Conservation (phyloP, 2,888 invertebrate genomes). For the Lycaena phlaeas region DNA sequence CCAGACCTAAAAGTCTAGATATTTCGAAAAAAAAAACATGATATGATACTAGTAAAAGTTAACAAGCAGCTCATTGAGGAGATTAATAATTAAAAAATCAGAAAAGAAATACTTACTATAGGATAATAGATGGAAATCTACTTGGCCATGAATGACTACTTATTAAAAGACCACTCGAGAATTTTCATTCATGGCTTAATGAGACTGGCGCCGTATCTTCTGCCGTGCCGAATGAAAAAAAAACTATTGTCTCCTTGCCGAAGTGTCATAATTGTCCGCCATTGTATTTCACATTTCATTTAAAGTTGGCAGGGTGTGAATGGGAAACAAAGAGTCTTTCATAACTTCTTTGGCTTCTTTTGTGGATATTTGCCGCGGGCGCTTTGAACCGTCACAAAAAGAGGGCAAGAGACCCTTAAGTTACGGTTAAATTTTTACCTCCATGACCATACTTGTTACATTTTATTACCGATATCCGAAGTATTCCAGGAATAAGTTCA, state of each 20-base stretch:
- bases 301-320: slow-evolving; percentile 22
- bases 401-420: slow-evolving; percentile 18
- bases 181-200: slow-evolving; percentile 10
- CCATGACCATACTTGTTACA: slow-evolving; percentile 13
- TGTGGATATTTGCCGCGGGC: slow-evolving; percentile 23
- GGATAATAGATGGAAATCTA: no score
- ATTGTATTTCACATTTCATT: slow-evolving; percentile 18
- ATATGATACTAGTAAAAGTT: no score
- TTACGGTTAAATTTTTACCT: slow-evolving; percentile 16
- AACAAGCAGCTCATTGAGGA: no score
- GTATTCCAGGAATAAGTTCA: neutral
- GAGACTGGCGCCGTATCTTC: slow-evolving; percentile 15
- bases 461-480: slow-evolving; percentile 4
- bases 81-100: no score
- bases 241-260: slow-evolving; percentile 12
- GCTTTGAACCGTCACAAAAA: slow-evolving; percentile 19
- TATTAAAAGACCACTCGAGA: neutral
- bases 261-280: slow-evolving; percentile 19
- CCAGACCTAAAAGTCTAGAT: no score
- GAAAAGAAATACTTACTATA: no score
- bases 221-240: slow-evolving; percentile 11
- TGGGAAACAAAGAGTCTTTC: slow-evolving; percentile 28
- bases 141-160: neutral
- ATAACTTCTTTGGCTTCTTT: slow-evolving; percentile 25
- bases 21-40: no score